Evolutionary conservation across 1,140 invertebrate genomes (phyloP).

Genomic region (Hycleus phaleratus): DNA sequence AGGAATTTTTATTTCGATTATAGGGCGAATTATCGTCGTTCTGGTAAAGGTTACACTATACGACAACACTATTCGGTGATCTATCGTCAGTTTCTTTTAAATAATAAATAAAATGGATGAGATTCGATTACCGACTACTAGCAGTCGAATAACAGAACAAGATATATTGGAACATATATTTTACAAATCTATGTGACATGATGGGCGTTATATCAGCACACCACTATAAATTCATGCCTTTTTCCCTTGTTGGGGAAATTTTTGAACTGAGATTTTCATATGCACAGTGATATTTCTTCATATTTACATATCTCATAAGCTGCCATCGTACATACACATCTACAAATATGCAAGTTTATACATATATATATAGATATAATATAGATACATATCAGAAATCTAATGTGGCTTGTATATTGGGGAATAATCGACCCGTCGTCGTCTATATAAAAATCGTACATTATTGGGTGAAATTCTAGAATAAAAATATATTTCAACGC

Average conservation of each 20-base stretch:
- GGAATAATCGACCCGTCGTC: constrained; percentile 4
- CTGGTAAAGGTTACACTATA: no score
- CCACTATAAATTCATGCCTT: constrained; percentile 28
- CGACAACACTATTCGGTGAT: no score
- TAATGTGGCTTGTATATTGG: constrained; percentile 9
- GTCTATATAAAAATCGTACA: neutral
- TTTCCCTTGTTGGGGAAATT: constrained; percentile 20
- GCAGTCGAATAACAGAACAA: neutral
- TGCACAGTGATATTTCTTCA: constrained; percentile 31
- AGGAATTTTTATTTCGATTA: no score
- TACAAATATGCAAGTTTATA: constrained; percentile 20
- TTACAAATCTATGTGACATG: constrained; percentile 17
- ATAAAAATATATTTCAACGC: no score
- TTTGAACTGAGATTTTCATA: constrained; percentile 37
- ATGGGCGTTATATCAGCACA: constrained; percentile 11
- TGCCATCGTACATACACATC: constrained; percentile 21
- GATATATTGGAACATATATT: constrained; percentile 13
- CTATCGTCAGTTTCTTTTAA: neutral
- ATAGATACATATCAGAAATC: neutral
- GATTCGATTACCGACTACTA: constrained; percentile 7
- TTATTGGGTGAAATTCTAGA: no score
- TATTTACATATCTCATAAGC: constrained; percentile 38
- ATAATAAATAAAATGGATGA: constrained; percentile 14
- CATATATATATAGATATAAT: constrained; percentile 1
- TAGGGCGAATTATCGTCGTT: no score